These are phyloP conservation scores for Spea multiplicata DNA, from an alignment of 2,113 vertebrate species.

Conservation along the genomic window DNA sequence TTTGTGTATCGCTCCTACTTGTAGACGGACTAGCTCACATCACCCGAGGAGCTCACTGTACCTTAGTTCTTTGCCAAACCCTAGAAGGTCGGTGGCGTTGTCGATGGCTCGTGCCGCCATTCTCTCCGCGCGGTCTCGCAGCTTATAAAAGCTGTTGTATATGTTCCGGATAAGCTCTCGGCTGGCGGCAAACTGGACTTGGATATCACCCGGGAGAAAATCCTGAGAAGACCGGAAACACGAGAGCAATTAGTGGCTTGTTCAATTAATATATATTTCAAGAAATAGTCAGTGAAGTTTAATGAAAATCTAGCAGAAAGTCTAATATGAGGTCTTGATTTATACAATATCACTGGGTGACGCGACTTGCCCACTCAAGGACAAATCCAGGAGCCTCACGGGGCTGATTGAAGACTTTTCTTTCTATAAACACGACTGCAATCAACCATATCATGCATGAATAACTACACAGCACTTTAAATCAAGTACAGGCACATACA, in stretches of 20 bases:
- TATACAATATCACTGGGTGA: too few relatives aligned
- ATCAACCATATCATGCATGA: too few relatives aligned
- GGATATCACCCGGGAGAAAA: slow-evolving; percentile 89
- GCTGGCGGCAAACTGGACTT: slow-evolving; percentile 85
- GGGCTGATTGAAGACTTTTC: too few relatives aligned
- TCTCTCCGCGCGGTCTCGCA: slow-evolving; percentile 84
- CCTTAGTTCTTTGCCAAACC: slow-evolving; percentile 94
- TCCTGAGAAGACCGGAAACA: slow-evolving; percentile 67
- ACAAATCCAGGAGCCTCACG: too few relatives aligned
- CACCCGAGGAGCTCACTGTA: slow-evolving; percentile 46
- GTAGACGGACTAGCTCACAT: background rate
- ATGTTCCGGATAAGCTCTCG: slow-evolving; percentile 89
- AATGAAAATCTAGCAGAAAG: too few relatives aligned
- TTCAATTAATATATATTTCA: background rate
- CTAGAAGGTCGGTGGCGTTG: slow-evolving; percentile 85
- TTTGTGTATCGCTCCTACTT: too few relatives aligned
- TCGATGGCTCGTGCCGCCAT: slow-evolving; percentile 86
- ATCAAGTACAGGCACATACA: too few relatives aligned
- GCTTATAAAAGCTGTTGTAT: slow-evolving; percentile 88
- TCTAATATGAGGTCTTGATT: too few relatives aligned
- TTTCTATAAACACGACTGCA: too few relatives aligned
- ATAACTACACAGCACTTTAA: too few relatives aligned
- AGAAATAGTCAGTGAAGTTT: too few relatives aligned
- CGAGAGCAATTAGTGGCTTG: background rate
- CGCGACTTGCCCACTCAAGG: too few relatives aligned